Evolutionary conservation across 1,140 invertebrate genomes (phyloP).

Genomic region (Drosophila punjabiensis): DNA sequence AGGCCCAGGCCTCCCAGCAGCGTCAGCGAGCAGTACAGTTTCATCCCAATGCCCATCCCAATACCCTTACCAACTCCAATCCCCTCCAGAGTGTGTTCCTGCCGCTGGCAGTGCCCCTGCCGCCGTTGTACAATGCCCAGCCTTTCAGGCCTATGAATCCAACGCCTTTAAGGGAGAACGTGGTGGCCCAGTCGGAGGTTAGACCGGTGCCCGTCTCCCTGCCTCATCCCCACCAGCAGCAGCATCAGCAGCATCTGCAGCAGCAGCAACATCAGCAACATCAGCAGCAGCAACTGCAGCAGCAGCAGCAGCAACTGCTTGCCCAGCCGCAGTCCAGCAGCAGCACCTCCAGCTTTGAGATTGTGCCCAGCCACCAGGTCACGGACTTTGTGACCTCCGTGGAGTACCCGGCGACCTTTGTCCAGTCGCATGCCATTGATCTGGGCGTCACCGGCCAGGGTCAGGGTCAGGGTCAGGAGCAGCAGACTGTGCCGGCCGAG

Average conservation of each 20-base stretch:
- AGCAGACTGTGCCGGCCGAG: background rate
- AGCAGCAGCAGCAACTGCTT: constrained; percentile 8
- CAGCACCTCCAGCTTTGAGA: constrained; percentile 84
- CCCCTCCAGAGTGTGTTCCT: constrained; percentile 49
- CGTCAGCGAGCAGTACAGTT: constrained; percentile 77
- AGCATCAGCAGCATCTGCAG: constrained; percentile 20
- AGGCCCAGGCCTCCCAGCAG: constrained; percentile 65
- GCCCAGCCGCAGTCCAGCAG: background rate
- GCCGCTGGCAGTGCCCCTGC: constrained; percentile 86
- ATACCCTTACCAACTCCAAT: background rate
- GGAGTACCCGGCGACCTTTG: constrained; percentile 88
- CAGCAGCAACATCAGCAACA: background rate
- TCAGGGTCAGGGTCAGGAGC: background rate
- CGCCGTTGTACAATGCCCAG: constrained; percentile 87
- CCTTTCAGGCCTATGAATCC: constrained; percentile 84
- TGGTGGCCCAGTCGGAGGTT: constrained; percentile 75
- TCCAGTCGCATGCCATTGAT: constrained; percentile 88
- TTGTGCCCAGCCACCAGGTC: constrained; percentile 88
- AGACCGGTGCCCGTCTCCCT: constrained; percentile 50
- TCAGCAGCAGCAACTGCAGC: constrained; percentile 36
- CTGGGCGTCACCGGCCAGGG: constrained; percentile 34
- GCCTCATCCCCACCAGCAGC: constrained; percentile 7
- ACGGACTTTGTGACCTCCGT: constrained; percentile 88
- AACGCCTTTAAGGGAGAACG: constrained; percentile 53
- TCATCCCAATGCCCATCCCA: constrained; percentile 34